Percentiles rank a stretch among this genome's conserved stretches.
Evolutionary conservation across 2,113 vertebrate genomes (phyloP).

Genomic region (Oryzias javanicus): DNA sequence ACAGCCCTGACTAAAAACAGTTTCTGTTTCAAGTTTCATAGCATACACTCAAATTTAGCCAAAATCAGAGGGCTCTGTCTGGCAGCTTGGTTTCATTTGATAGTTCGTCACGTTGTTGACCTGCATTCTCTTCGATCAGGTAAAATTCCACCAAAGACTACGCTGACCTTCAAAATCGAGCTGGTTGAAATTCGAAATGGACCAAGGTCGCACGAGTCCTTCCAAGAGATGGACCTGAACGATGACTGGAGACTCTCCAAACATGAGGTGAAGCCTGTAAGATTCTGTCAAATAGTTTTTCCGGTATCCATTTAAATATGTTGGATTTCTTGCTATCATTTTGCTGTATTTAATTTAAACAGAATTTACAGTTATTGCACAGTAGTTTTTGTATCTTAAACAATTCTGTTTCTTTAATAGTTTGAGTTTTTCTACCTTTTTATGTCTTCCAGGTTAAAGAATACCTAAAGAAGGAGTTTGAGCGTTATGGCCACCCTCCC

Average conservation of each 20-base stretch:
- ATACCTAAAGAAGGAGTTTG: conserved; percentile 93
- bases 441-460: conserved; percentile 83
- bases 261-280: conserved; percentile 79
- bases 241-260: conserved; percentile 97
- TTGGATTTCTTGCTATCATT: too few relatives aligned
- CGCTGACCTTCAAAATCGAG: conserved; percentile 89
- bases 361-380: too few relatives aligned
- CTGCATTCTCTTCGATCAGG: conserved; percentile 69
- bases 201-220: conserved; percentile 94
- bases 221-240: conserved; percentile 98
- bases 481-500: conserved; percentile 86
- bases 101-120: neutral
- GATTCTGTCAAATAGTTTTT: neutral
- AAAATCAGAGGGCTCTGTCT: too few relatives aligned
- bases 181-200: conserved; percentile 95
- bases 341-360: too few relatives aligned
- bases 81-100: too few relatives aligned
- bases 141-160: conserved; percentile 95
- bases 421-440: too few relatives aligned
- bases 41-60: too few relatives aligned
- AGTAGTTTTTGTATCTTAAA: too few relatives aligned
- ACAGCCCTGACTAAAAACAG: conserved; percentile 16
- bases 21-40: neutral
- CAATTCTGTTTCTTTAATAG: too few relatives aligned
- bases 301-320: too few relatives aligned